Evolutionary conservation across 2,888 invertebrate genomes (phyloP).

Genomic region (Pterostichus niger): DNA sequence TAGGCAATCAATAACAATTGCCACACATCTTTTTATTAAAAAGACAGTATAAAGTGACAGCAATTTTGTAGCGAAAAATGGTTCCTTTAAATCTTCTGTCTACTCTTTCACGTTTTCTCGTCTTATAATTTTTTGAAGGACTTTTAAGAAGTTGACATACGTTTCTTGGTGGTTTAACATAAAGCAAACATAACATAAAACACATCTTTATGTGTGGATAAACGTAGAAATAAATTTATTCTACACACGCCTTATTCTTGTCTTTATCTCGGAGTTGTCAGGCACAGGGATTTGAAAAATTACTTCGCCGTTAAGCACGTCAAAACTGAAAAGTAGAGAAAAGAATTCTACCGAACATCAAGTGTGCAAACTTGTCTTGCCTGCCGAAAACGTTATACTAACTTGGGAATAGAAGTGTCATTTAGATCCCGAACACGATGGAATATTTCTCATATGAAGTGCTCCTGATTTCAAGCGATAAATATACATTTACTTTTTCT

Average conservation of each 20-base stretch:
- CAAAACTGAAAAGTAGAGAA: conserved; percentile 39
- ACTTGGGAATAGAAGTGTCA: conserved; percentile 24
- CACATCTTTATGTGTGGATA: conserved; percentile 20
- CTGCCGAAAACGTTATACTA: conserved; percentile 5
- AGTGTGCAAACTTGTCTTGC: conserved; percentile 17
- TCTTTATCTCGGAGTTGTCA: conserved; percentile 38
- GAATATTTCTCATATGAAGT: background rate
- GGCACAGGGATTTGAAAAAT: conserved; percentile 49
- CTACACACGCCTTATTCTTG: conserved; percentile 24
- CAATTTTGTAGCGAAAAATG: too few species aligned
- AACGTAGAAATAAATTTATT: conserved; percentile 28
- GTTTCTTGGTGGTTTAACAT: conserved; percentile 1
- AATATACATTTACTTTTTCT: background rate
- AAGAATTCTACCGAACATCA: background rate
- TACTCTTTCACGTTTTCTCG: too few species aligned
- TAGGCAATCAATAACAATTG: too few species aligned
- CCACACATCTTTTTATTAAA: too few species aligned
- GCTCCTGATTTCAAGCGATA: background rate
- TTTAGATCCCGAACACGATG: conserved; percentile 7
- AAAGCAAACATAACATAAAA: conserved; percentile 49
- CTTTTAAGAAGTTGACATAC: background rate
- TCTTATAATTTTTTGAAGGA: too few species aligned
- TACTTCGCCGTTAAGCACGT: conserved; percentile 9
- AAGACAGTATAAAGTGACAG: too few species aligned
- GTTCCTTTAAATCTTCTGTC: too few species aligned